Base-by-base conservation (phyloP, 2,888 invertebrate genomes). In the Patella caerulea region DNA sequence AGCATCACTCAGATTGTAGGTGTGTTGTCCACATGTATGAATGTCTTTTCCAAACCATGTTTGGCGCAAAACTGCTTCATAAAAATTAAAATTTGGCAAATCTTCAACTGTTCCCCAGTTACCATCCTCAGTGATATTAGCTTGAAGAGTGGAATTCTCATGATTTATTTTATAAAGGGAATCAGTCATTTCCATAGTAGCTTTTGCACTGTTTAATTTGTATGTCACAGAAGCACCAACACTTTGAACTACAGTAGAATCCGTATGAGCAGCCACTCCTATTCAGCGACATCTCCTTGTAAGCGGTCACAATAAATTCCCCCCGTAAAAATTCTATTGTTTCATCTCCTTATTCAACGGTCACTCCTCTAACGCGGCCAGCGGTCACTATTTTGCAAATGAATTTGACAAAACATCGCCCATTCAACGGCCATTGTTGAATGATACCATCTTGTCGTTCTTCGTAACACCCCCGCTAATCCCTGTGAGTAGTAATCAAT, bases 191-290 rank as follows among this genome's bases (percentile, higher is more conserved):
- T 65, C 24, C 65, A 65, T 65, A 24, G 11, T 5, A 24, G 65
- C 65, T 24, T 65, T 65, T 24, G 11, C 29, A 71, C 45, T 53
- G 72, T 71, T 53, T 53, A 71, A 34, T 34, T 53, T 53, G 34
- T 71, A 71, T 11, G 52, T 34, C 17, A 45, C n/a, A 11, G n/a
- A n/a, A 14, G 72, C 34, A 11, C 45, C 72, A 11, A 71, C 34
- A 52, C 72, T 71, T 34, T 71, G 34, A 52, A 71, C 34, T 19
- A n/a, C n/a, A n/a, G n/a, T n/a, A n/a, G n/a, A n/a, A n/a, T n/a
- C n/a, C n/a, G n/a, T n/a, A n/a, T n/a, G n/a, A n/a, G n/a, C n/a
- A n/a, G n/a, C n/a, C n/a, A n/a, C n/a, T n/a, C n/a, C n/a, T n/a
- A n/a, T n/a, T n/a, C n/a, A n/a, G n/a, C n/a, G n/a, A n/a, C n/a